Evolutionary conservation across 2,113 vertebrate genomes (phyloP).

Genomic region (Oryzias javanicus): DNA sequence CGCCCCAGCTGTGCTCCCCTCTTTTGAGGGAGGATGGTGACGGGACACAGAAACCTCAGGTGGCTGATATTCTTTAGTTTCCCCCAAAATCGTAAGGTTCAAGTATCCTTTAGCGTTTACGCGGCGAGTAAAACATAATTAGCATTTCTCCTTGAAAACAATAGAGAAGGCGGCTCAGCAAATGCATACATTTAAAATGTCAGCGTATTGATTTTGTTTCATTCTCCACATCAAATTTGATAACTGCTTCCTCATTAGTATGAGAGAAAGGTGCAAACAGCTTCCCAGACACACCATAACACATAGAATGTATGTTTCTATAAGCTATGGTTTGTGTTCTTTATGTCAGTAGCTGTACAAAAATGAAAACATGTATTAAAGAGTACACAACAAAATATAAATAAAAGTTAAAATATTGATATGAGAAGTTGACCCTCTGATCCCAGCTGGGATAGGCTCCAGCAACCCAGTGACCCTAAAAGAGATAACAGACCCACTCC

Average conservation of each 20-base stretch:
- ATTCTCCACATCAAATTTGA: conserved; percentile 2
- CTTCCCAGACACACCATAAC: not conserved
- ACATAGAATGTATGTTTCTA: no score
- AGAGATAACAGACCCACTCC: no score
- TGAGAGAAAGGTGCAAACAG: not conserved
- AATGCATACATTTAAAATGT: conserved; percentile 19
- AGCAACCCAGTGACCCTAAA: no score
- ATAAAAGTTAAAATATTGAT: no score
- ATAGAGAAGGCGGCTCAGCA: not conserved
- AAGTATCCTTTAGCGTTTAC: not conserved
- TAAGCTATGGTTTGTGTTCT: no score
- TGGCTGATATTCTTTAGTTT: conserved; percentile 25
- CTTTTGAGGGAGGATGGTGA: not conserved
- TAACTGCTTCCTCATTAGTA: not conserved
- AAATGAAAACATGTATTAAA: no score
- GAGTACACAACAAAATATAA: no score
- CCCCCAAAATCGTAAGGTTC: conserved; percentile 4
- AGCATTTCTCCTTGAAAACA: conserved; percentile 8
- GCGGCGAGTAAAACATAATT: conserved; percentile 1
- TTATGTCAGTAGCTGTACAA: no score
- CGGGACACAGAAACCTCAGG: conserved; percentile 18
- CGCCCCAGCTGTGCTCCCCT: conserved; percentile 29
- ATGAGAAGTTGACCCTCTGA: no score
- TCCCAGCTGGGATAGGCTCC: no score
- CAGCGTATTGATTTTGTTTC: conserved; percentile 5